Evolutionary conservation across 2,113 vertebrate genomes (phyloP).

Genomic region (Chaetops frenatus): DNA sequence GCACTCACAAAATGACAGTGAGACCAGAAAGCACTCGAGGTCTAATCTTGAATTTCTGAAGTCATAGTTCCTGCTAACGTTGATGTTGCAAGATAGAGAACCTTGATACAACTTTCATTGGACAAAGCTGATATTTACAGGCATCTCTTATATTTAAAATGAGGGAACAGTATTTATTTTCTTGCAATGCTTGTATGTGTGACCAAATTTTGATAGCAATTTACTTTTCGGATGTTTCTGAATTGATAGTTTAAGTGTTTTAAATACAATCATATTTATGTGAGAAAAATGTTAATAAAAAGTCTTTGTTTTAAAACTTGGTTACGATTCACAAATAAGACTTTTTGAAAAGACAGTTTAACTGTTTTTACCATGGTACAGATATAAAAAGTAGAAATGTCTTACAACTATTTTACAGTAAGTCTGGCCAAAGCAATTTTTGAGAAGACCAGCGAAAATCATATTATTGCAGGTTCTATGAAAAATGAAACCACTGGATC

Average conservation of each 20-base stretch:
- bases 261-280: not conserved
- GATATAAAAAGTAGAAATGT: not conserved
- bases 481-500: slow-evolving; percentile 21
- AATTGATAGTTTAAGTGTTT: not conserved
- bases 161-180: not conserved
- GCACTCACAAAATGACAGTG: not conserved
- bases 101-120: not conserved
- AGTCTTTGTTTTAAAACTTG: not conserved
- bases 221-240: not conserved
- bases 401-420: not conserved
- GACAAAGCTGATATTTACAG: not conserved
- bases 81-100: not conserved
- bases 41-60: not conserved
- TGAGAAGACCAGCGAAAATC: slow-evolving; percentile 21
- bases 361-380: not conserved
- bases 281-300: not conserved
- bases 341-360: not conserved
- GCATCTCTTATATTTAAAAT: not conserved
- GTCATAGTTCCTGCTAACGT: not conserved
- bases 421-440: not conserved
- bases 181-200: not conserved
- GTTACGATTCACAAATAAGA: not conserved
- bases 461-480: not conserved
- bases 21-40: slow-evolving; percentile 21
- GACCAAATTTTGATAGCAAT: not conserved